A percentile compares a stretch with the other conserved stretches of the same genome.
Evolutionary conservation across 2,888 invertebrate species (phyloP).

Genomic region (Miltochrista miniata): DNA sequence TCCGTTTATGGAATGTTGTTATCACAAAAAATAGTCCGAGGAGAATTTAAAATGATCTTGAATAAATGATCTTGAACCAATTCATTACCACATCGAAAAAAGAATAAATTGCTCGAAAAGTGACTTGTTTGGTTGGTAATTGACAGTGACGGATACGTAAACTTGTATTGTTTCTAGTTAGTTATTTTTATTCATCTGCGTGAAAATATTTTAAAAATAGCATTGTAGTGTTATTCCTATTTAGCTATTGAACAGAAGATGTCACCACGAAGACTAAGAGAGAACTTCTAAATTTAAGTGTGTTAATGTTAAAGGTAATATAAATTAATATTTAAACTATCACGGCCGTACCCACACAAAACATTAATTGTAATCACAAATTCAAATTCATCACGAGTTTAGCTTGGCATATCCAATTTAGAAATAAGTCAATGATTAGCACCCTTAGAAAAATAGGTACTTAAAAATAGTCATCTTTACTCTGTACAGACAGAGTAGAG

Average conservation of each 20-base stretch:
- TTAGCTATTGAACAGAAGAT: neutral
- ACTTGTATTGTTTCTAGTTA: constrained; percentile 9
- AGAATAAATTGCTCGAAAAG: constrained; percentile 13
- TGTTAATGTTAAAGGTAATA: too few species aligned
- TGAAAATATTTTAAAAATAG: neutral
- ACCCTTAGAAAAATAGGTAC: too few species aligned
- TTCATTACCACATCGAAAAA: constrained; percentile 10
- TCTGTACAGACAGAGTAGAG: too few species aligned
- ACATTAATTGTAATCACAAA: too few species aligned
- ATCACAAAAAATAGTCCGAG: constrained; percentile 32
- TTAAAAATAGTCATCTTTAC: too few species aligned
- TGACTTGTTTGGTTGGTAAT: constrained; percentile 11
- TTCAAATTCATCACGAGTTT: too few species aligned
- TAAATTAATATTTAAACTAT: too few species aligned
- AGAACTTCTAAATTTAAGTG: too few species aligned
- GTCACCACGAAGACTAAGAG: too few species aligned
- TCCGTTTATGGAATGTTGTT: constrained; percentile 50
- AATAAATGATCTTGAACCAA: constrained; percentile 19
- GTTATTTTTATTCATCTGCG: constrained; percentile 2
- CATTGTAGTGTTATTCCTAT: neutral
- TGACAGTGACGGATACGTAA: constrained; percentile 12
- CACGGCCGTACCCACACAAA: too few species aligned
- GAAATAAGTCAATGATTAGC: too few species aligned
- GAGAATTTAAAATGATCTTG: constrained; percentile 28
- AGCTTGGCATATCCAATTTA: too few species aligned